These are phyloP conservation scores for Melolontha melolontha DNA, from an alignment of 2,888 invertebrate genomes.

Conservation along the genomic window DNA sequence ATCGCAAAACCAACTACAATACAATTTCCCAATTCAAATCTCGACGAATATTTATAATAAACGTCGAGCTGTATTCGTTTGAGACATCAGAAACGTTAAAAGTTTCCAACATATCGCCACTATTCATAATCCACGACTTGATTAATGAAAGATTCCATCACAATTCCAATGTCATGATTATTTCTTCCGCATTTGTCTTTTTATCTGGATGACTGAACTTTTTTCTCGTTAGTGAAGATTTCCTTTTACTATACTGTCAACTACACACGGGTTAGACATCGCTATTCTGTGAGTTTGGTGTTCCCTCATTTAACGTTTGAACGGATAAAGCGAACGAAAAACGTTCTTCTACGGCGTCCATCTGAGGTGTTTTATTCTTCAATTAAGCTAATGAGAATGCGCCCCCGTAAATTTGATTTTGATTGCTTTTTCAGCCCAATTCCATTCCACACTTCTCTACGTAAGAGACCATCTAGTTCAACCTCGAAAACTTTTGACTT, in stretches of 20 bases:
- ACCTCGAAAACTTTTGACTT: slow-evolving; percentile 19
- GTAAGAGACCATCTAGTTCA: background rate
- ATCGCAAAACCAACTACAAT: background rate
- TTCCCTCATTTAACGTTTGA: slow-evolving; percentile 8
- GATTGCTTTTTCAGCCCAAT: slow-evolving; percentile 36
- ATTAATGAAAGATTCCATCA: slow-evolving; percentile 32
- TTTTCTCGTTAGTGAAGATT: slow-evolving; percentile 37
- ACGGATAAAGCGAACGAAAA: slow-evolving; percentile 12
- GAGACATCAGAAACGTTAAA: background rate
- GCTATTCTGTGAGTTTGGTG: background rate
- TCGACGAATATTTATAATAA: slow-evolving; percentile 8
- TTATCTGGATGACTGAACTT: slow-evolving; percentile 44
- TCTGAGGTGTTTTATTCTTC: slow-evolving; percentile 37
- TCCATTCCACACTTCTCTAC: slow-evolving; percentile 4
- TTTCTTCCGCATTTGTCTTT: slow-evolving; percentile 48
- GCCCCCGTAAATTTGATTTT: slow-evolving; percentile 38
- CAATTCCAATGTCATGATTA: slow-evolving; percentile 15
- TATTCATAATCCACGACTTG: slow-evolving; percentile 10
- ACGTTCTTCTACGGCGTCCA: slow-evolving; percentile 14
- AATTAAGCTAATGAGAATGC: slow-evolving; percentile 40
- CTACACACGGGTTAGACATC: background rate
- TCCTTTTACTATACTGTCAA: too few species aligned
- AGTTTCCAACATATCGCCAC: background rate
- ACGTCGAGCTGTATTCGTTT: background rate
- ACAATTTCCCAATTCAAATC: slow-evolving; percentile 2